phyloP scores from a whole-genome alignment of 2,888 invertebrate species.

The Meandrusa payeni region DNA sequence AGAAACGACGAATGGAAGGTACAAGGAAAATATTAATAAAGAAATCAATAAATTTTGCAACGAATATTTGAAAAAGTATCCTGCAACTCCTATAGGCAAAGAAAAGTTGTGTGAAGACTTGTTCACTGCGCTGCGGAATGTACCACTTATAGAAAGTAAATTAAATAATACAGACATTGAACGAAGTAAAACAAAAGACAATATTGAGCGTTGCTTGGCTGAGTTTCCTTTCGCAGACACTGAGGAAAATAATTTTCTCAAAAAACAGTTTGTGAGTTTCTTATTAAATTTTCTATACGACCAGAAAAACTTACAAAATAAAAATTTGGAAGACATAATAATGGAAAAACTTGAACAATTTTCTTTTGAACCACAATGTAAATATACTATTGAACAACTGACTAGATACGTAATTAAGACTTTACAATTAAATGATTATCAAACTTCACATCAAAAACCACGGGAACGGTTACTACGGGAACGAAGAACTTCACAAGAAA shows the following conservation, averaged over 20 bases:
- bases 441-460: not conserved
- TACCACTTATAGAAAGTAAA: conserved; percentile 43
- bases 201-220: conserved; percentile 44
- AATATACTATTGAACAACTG: conserved; percentile 28
- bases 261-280: conserved; percentile 35
- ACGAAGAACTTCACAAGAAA: too few relatives aligned
- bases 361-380: conserved; percentile 33
- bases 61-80: conserved; percentile 42
- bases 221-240: conserved; percentile 38
- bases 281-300: conserved; percentile 24
- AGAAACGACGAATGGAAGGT: conserved; percentile 38
- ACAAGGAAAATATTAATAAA: conserved; percentile 41
- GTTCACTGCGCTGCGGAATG: conserved; percentile 41
- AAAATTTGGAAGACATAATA: conserved; percentile 40
- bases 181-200: conserved; percentile 43
- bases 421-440: conserved; percentile 8
- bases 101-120: conserved; percentile 42
- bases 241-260: conserved; percentile 18
- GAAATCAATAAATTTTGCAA: conserved; percentile 47
- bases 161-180: conserved; percentile 43
- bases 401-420: conserved; percentile 35
- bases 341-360: conserved; percentile 42
- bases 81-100: conserved; percentile 36
- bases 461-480: too few relatives aligned
- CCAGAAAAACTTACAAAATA: conserved; percentile 27